These are phyloP conservation scores for Steinernema feltiae DNA, from an alignment of 1,140 invertebrate species.

Conservation along the genomic window DNA sequence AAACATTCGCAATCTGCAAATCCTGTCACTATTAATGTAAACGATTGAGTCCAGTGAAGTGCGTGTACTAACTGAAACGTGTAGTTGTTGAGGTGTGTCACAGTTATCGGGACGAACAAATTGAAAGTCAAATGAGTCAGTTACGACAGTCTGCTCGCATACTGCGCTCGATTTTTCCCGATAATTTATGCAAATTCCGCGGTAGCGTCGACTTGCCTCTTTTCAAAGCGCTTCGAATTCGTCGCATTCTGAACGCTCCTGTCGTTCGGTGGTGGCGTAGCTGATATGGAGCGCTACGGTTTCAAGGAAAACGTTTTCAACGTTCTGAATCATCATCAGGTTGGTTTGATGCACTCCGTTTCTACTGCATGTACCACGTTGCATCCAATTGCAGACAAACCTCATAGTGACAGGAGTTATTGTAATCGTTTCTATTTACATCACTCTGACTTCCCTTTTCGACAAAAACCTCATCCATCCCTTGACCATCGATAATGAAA, in stretches of 20 bases:
- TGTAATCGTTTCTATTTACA: not conserved
- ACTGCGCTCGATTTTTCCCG: not conserved
- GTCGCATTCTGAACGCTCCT: constrained; percentile 5
- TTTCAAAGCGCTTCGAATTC: constrained; percentile 5
- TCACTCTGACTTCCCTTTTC: not conserved
- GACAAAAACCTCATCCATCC: constrained; percentile 6
- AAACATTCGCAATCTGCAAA: too few species aligned
- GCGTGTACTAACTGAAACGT: not conserved
- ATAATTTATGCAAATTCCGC: constrained; percentile 7
- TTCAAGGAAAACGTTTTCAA: not conserved
- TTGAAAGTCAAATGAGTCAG: constrained; percentile 11
- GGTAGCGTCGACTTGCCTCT: not conserved
- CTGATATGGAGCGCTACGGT: not conserved
- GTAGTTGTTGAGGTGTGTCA: not conserved
- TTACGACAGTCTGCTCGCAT: not conserved
- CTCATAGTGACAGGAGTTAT: not conserved
- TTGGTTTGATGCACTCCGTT: not conserved
- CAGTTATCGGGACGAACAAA: not conserved
- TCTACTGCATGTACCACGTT: not conserved
- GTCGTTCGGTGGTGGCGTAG: constrained; percentile 1
- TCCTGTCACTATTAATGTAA: too few species aligned
- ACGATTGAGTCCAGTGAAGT: too few species aligned
- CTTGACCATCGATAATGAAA: not conserved
- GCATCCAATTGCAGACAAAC: not conserved
- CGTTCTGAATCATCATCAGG: not conserved